Evolutionary conservation across 2,888 invertebrate species (phyloP).

Genomic region (Rhagonycha lutea): DNA sequence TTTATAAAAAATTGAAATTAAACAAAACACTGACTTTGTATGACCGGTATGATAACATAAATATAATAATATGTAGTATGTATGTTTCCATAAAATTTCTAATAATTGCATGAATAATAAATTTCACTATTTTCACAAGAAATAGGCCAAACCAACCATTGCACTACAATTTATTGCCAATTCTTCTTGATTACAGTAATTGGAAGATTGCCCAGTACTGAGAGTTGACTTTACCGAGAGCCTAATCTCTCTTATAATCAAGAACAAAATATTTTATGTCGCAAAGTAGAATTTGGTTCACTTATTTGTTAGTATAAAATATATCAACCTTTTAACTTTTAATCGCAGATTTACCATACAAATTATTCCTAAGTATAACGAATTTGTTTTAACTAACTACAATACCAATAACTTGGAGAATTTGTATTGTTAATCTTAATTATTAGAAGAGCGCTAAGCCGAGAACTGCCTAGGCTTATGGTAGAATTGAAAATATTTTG

Average conservation of each 20-base stretch:
- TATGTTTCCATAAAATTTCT: background rate
- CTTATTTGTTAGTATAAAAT: background rate
- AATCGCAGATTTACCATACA: background rate
- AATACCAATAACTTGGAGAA: background rate
- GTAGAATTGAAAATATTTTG: background rate
- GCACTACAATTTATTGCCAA: background rate
- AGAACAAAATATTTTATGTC: background rate
- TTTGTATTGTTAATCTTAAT: background rate
- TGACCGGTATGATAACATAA: background rate
- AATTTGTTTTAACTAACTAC: background rate
- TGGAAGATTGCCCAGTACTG: background rate
- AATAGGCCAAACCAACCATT: background rate
- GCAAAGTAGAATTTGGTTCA: background rate
- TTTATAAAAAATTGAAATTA: background rate
- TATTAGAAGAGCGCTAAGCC: background rate
- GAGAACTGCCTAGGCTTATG: background rate
- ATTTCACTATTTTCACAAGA: background rate
- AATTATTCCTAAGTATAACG: background rate
- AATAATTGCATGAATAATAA: background rate
- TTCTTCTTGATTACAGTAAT: background rate
- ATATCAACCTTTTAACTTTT: background rate
- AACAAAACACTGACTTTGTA: background rate
- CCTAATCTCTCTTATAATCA: background rate
- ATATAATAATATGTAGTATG: background rate
- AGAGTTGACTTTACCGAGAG: background rate